Evolutionary conservation across 1,140 invertebrate species (phyloP).

Genomic region (Lordiphosa mommai): DNA sequence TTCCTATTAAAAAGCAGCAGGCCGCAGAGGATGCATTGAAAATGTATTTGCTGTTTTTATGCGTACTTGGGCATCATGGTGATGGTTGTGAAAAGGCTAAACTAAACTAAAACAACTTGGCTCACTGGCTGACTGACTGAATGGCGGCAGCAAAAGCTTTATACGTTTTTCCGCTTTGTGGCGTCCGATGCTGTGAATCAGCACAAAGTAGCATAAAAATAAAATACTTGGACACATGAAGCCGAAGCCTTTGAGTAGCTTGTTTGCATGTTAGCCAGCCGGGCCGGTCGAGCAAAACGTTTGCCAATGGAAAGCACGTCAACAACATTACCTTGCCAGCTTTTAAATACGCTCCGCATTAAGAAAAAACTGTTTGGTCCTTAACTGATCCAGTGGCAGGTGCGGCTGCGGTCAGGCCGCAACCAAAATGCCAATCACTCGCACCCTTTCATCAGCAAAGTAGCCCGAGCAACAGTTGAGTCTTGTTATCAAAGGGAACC

Average conservation of each 20-base stretch:
- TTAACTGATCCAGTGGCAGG: conserved; percentile 37
- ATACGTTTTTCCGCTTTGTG: conserved; percentile 71
- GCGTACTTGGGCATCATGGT: conserved; percentile 10
- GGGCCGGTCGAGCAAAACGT: conserved; percentile 32
- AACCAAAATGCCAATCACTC: conserved; percentile 40
- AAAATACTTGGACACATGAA: conserved; percentile 50
- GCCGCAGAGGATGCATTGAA: conserved; percentile 38
- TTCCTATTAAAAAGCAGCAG: conserved; percentile 36
- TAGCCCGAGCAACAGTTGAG: conserved; percentile 65
- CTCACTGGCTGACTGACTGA: conserved; percentile 44
- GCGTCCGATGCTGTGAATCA: conserved; percentile 44
- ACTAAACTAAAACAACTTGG: conserved; percentile 52
- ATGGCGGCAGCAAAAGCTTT: conserved; percentile 46
- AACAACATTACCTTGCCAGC: conserved; percentile 1
- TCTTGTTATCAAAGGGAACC: conserved; percentile 56
- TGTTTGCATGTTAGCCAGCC: conserved; percentile 11
- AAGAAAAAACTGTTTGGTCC: conserved; percentile 32
- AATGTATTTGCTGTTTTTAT: conserved; percentile 50
- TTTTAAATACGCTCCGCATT: conserved; percentile 20
- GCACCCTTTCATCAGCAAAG: conserved; percentile 56
- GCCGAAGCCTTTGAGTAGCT: conserved; percentile 41
- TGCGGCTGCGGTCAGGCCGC: conserved; percentile 35
- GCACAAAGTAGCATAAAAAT: conserved; percentile 54
- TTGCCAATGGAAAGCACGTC: conserved; percentile 13
- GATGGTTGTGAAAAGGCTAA: neutral